Conservation (phyloP, 2,113 vertebrate species). For the Phylloscopus trochiloides region DNA sequence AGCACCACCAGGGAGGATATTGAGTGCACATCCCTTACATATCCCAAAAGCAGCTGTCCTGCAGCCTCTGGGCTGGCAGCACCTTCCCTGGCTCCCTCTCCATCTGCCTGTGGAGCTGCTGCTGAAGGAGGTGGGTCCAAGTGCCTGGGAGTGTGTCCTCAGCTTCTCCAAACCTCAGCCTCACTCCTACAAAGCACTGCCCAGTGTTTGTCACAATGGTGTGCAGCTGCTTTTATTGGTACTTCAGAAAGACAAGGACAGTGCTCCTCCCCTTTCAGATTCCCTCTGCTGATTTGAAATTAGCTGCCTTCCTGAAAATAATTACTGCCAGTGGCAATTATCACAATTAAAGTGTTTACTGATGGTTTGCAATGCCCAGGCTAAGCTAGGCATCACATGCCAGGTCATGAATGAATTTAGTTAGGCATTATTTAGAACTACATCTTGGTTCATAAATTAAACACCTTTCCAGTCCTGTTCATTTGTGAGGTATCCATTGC, state of each 20-base stretch:
- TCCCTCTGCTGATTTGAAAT: neutral
- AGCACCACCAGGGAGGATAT: rapidly evolving
- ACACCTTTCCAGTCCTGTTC: slow-evolving; percentile 11
- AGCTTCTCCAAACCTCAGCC: neutral
- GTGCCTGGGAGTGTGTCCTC: neutral
- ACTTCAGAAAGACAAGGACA: neutral
- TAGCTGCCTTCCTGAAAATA: neutral
- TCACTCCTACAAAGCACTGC: rapidly evolving
- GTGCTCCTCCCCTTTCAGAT: neutral
- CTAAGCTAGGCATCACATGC: neutral
- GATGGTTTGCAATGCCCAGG: neutral
- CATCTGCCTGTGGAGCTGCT: neutral
- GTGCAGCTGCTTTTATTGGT: neutral
- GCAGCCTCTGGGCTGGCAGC: neutral
- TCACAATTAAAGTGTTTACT: slow-evolving; percentile 28
- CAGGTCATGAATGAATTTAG: slow-evolving; percentile 19
- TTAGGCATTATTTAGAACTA: slow-evolving; percentile 24
- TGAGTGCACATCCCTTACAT: rapidly evolving
- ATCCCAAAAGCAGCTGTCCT: neutral
- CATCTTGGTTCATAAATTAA: slow-evolving; percentile 29
- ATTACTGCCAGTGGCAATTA: slow-evolving; percentile 23
- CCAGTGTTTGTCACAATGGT: rapidly evolving
- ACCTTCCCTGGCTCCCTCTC: rapidly evolving
- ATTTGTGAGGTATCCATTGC: neutral
- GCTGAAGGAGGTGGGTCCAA: neutral